Conservation (phyloP, 2,797 vertebrate species). For the Galagoides demidoff region DNA sequence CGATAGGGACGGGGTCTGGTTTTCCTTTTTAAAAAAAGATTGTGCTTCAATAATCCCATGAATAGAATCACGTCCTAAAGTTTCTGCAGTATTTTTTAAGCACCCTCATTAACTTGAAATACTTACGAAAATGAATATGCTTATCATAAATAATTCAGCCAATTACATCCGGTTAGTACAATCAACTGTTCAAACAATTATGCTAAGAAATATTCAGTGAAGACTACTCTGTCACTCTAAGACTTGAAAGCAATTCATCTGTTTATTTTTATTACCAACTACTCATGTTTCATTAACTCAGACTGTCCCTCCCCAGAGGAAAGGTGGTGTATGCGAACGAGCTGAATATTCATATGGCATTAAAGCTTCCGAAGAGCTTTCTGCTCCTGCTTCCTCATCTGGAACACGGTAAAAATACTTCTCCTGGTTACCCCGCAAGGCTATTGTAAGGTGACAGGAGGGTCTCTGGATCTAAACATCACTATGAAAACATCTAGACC, state of each 20-base stretch:
- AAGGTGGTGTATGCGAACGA: neutral
- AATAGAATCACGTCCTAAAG: constrained; percentile 30
- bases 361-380: neutral
- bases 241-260: constrained; percentile 27
- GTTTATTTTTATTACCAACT: constrained; percentile 18
- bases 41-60: constrained; percentile 7
- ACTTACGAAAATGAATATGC: constrained; percentile 58
- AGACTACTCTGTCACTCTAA: constrained; percentile 48
- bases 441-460: neutral
- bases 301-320: neutral
- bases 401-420: neutral
- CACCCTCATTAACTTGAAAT: constrained; percentile 67
- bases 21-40: constrained; percentile 12
- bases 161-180: constrained; percentile 43
- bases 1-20: neutral
- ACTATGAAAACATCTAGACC: neutral
- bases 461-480: neutral
- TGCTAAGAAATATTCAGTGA: constrained; percentile 43
- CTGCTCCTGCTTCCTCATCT: constrained; percentile 18
- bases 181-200: constrained; percentile 59
- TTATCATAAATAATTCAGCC: constrained; percentile 54
- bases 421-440: neutral
- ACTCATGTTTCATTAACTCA: neutral
- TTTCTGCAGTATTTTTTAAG: constrained; percentile 58
- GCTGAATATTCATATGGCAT: neutral